phyloP scores from a whole-genome alignment of 23 tunicate species.

The Styela plicata region DNA sequence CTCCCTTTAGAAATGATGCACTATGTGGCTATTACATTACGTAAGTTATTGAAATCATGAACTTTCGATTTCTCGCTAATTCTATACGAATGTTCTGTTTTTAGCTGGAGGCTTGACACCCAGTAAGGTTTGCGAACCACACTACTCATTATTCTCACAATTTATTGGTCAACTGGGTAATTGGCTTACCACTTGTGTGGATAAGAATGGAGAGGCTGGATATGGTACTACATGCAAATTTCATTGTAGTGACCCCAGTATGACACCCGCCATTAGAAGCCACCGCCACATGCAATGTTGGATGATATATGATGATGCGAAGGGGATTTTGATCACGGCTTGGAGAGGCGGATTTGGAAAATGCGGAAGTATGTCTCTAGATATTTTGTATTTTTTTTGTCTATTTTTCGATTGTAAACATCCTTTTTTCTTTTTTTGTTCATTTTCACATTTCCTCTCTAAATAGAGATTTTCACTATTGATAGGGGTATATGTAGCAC shows the following conservation, averaged over 20 bases:
- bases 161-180: background rate
- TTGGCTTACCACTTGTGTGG: background rate
- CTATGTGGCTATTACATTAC: too few relatives aligned
- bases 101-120: background rate
- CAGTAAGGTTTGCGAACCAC: background rate
- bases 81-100: too few relatives aligned
- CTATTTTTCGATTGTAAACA: too few relatives aligned
- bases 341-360: background rate
- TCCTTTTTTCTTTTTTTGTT: too few relatives aligned
- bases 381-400: too few relatives aligned
- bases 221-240: background rate
- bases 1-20: too few relatives aligned
- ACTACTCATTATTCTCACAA: background rate
- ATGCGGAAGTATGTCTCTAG: background rate
- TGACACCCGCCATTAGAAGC: background rate
- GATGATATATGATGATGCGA: background rate
- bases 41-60: too few relatives aligned
- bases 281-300: background rate
- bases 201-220: background rate
- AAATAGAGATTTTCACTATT: too few relatives aligned
- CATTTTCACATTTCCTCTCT: too few relatives aligned
- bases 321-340: background rate
- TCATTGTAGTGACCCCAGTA: background rate
- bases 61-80: too few relatives aligned
- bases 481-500: too few relatives aligned